A percentile compares a stretch with the other conserved stretches of the same genome.
Conservation (phyloP, 2,797 vertebrate genomes). For the Typhlichthys subterraneus region DNA sequence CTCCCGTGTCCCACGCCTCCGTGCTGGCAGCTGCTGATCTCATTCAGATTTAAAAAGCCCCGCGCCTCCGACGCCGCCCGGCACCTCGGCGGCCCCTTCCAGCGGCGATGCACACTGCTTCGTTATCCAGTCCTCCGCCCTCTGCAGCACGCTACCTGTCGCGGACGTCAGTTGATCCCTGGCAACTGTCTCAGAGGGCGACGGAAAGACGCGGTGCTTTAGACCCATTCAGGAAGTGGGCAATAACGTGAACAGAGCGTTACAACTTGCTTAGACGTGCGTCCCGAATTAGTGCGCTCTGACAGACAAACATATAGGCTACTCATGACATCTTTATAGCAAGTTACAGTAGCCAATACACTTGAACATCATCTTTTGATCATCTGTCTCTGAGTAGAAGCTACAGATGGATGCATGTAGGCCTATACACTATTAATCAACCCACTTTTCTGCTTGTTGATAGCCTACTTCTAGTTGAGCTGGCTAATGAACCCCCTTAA, state of each 20-base stretch:
- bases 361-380: too few relatives aligned
- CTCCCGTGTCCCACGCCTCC: not conserved
- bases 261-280: not conserved
- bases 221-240: not conserved
- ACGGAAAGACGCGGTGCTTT: not conserved
- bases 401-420: too few relatives aligned
- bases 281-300: too few relatives aligned
- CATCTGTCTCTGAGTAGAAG: too few relatives aligned
- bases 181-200: conserved; percentile 2
- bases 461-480: too few relatives aligned
- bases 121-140: conserved; percentile 3
- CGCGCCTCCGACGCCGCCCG: conserved; percentile 1
- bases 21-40: conserved; percentile 16
- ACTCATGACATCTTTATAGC: too few relatives aligned
- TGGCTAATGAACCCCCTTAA: too few relatives aligned
- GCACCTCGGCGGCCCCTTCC: conserved; percentile 8
- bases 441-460: too few relatives aligned
- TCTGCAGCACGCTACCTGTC: conserved; percentile 16
- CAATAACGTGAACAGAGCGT: not conserved
- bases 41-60: conserved; percentile 16
- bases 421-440: too few relatives aligned
- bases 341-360: too few relatives aligned
- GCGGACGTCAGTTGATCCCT: not conserved
- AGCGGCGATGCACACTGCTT: conserved; percentile 3
- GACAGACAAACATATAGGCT: too few relatives aligned